Evolutionary conservation across 2,113 vertebrate species (phyloP).

Genomic region (Pomatostomus ruficeps): DNA sequence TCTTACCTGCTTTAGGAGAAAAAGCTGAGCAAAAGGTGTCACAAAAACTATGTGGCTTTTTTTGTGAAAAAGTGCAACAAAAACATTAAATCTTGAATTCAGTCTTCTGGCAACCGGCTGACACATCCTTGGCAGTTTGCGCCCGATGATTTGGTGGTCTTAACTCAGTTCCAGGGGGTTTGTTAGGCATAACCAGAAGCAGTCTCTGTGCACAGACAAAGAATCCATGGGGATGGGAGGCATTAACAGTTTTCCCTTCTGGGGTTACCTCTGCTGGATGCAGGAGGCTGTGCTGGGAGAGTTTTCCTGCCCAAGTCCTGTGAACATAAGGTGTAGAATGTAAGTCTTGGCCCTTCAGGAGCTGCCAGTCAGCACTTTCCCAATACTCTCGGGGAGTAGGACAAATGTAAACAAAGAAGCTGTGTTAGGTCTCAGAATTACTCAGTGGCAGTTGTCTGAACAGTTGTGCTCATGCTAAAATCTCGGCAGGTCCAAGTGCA

Average conservation of each 20-base stretch:
- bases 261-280: background rate
- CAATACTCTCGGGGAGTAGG: background rate
- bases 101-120: background rate
- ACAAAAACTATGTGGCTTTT: background rate
- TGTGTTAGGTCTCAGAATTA: background rate
- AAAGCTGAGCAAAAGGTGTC: background rate
- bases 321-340: background rate
- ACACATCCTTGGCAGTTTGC: background rate
- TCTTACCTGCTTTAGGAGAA: background rate
- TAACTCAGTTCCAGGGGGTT: background rate
- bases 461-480: slow-evolving; percentile 30
- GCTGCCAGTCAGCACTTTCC: background rate
- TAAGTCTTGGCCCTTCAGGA: background rate
- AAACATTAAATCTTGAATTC: background rate
- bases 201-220: background rate
- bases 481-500: slow-evolving; percentile 15
- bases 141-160: background rate
- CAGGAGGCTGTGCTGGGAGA: background rate
- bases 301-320: background rate
- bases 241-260: background rate
- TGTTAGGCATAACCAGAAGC: background rate
- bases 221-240: background rate
- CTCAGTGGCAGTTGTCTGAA: slow-evolving; percentile 21
- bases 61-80: background rate
- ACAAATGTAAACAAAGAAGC: slow-evolving; percentile 17